These are phyloP conservation scores for Lasioglossum vierecki DNA, from an alignment of 2,888 invertebrate species.

Conservation along the genomic window DNA sequence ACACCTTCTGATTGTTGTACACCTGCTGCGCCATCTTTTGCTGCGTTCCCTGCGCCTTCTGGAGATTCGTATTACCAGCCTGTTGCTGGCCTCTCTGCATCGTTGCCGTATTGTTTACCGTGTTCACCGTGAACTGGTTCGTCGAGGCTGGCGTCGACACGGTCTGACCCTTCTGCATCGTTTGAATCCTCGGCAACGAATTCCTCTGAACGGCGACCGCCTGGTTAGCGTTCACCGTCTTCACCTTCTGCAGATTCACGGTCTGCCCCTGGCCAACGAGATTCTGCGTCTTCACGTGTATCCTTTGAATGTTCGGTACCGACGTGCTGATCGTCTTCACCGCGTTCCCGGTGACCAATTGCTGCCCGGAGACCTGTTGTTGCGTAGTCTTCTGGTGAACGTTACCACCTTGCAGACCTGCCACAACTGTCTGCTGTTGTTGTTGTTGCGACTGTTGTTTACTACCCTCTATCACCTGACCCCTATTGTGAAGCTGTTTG, in stretches of 20 bases:
- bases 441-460: constrained; percentile 32
- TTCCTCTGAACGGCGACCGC: constrained; percentile 68
- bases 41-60: constrained; percentile 65
- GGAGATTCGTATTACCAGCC: constrained; percentile 51
- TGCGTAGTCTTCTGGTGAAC: constrained; percentile 69
- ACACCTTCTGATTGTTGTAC: constrained; percentile 75
- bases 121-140: constrained; percentile 71
- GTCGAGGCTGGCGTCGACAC: constrained; percentile 58
- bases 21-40: constrained; percentile 61
- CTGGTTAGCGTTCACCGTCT: constrained; percentile 67
- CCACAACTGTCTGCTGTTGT: constrained; percentile 40
- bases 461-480: constrained; percentile 49
- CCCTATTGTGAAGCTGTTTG: constrained; percentile 69
- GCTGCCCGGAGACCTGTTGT: constrained; percentile 61
- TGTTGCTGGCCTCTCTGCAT: constrained; percentile 71
- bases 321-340: constrained; percentile 69
- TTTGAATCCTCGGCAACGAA: constrained; percentile 71
- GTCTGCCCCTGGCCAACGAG: constrained; percentile 67
- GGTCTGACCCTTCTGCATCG: constrained; percentile 72
- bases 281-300: constrained; percentile 73
- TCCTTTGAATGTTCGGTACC: constrained; percentile 74
- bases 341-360: constrained; percentile 58
- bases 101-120: constrained; percentile 72
- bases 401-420: constrained; percentile 51
- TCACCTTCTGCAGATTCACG: constrained; percentile 76